A percentile compares a stretch with the other conserved stretches of the same genome.
Conservation (phyloP, 2,888 invertebrate species). For the Torymus tubicola region DNA sequence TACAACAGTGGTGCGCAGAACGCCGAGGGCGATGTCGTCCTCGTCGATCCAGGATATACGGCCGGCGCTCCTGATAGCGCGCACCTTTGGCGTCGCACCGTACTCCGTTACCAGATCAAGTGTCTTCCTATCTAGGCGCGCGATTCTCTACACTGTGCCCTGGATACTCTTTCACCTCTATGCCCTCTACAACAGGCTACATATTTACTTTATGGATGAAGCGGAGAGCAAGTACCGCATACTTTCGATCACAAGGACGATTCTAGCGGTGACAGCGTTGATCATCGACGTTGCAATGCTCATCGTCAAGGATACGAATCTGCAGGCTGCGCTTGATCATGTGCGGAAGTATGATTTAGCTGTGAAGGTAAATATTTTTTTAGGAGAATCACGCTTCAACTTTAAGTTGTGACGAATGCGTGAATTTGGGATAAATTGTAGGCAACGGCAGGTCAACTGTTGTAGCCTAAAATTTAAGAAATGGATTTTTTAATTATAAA, state of each 20-base stretch:
- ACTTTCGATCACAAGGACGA: neutral
- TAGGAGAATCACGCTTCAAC: neutral
- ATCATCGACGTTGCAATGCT: neutral
- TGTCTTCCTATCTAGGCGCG: neutral
- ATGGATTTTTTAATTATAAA: too few relatives aligned
- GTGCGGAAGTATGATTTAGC: slow-evolving; percentile 11
- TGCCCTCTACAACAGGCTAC: neutral
- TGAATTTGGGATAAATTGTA: too few relatives aligned
- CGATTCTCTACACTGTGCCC: neutral
- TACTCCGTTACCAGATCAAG: neutral
- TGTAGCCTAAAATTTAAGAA: too few relatives aligned
- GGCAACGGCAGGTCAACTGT: too few relatives aligned
- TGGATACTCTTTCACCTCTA: slow-evolving; percentile 1
- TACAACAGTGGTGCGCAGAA: too few relatives aligned
- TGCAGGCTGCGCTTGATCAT: neutral
- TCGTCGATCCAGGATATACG: slow-evolving; percentile 1
- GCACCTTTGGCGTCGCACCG: neutral
- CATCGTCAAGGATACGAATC: neutral
- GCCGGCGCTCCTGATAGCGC: neutral
- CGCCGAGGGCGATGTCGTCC: too few relatives aligned
- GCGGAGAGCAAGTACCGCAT: neutral
- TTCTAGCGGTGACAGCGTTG: neutral
- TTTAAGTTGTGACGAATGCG: too few relatives aligned
- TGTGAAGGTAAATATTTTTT: slow-evolving; percentile 15
- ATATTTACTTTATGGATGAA: neutral